phyloP scores from a whole-genome alignment of 2,888 invertebrate genomes.

The Operophtera brumata region DNA sequence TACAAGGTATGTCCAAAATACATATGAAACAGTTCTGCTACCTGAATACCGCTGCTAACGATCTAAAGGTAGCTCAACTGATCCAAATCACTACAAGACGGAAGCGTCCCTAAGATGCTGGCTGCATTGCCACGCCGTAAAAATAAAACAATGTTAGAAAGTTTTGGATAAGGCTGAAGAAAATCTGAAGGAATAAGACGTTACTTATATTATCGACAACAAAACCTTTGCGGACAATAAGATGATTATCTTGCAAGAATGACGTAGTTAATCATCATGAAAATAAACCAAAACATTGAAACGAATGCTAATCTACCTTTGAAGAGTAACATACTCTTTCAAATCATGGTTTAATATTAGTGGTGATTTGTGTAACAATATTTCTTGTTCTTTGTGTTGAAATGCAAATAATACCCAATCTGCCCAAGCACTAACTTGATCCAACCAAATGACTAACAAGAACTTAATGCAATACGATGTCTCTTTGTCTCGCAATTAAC shows the following conservation, averaged over 20 bases:
- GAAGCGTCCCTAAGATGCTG: too few relatives aligned
- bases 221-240: neutral
- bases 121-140: too few relatives aligned
- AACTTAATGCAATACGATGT: constrained; percentile 18
- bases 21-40: too few relatives aligned
- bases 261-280: neutral
- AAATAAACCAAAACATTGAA: neutral
- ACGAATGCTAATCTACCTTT: neutral
- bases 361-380: neutral
- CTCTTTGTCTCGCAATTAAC: constrained; percentile 32
- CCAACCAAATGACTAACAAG: constrained; percentile 8
- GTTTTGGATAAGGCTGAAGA: neutral
- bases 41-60: too few relatives aligned
- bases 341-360: neutral
- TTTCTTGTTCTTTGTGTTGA: neutral
- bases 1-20: too few relatives aligned
- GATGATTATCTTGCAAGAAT: neutral
- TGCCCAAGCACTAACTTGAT: constrained; percentile 2
- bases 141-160: too few relatives aligned
- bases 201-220: too few relatives aligned
- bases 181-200: too few relatives aligned
- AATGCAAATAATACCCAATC: constrained; percentile 6
- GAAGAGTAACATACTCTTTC: too few relatives aligned
- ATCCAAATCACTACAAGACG: too few relatives aligned
- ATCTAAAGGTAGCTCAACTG: too few relatives aligned